Base-by-base conservation (phyloP, 2,888 invertebrate genomes). In the Agrochola lota region DNA sequence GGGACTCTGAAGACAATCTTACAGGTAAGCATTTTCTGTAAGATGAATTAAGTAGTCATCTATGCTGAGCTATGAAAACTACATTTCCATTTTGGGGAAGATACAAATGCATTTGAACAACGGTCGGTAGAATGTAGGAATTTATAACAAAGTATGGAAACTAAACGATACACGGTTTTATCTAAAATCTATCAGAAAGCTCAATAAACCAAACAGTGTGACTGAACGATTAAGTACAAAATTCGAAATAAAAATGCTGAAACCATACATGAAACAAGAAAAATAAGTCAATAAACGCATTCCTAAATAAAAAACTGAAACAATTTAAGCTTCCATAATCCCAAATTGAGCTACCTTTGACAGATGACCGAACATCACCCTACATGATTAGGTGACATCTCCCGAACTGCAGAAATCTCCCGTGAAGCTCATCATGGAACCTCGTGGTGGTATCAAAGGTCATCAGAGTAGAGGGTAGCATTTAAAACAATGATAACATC, bases 401-500 rank as follows among this genome's bases (percentile, higher is more conserved):
- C 52, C 78, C 78, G 66, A 67, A 83, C 59, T 46, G 26, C n/a
- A 77, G 30, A 46, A 81, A 74, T 74, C 78, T 75, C 52, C 78
- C 78, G 66, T 88, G 90, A 88, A 88, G 87, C 89, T 88, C 86
- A 89, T 90, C 90, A 92, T 91, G 91, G 90, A 91, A 91, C 89
- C 85, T 91, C 90, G 86, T 86, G 57, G 64, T 71, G 73, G 85
- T 86, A 87, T 84, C 87, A 84, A 85, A 90, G 87, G 89, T 87
- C 86, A 84, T 67, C 80, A 52, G 60, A 55, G 55, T 64, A 52
- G 89, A 90, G 90, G 89, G 89, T 88, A 74, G 90, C 94, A 93
- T 95, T 95, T 94, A 94, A 95, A 95, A 94, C 94, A 95, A 95
- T 94, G 95, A 96, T 95, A 95, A 92, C 92, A 94, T 94, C 93